Conservation (phyloP, 2,888 invertebrate genomes). For the Syrista parreyssii region DNA sequence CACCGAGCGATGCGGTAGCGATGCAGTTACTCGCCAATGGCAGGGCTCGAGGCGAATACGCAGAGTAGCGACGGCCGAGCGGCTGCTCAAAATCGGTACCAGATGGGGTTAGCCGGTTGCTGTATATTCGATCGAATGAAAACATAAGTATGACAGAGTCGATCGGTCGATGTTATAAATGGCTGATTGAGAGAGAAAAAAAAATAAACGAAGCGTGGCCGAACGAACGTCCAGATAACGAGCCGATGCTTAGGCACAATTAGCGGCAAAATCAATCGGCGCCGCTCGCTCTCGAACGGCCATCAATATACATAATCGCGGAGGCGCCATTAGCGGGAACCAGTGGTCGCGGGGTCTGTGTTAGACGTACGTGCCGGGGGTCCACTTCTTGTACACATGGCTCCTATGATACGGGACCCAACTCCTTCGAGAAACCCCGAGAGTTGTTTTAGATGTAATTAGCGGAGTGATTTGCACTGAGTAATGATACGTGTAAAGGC, state of each 20-base stretch:
- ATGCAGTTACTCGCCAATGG: not conserved
- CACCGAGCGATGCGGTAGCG: not conserved
- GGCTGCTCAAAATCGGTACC: not conserved
- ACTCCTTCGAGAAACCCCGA: not conserved
- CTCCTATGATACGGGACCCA: not conserved
- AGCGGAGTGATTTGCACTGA: constrained; percentile 47
- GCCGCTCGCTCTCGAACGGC: constrained; percentile 29
- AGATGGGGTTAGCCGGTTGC: not conserved
- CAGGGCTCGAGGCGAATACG: not conserved
- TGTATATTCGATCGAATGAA: not conserved
- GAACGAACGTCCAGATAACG: constrained; percentile 39
- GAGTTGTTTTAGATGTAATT: constrained; percentile 50
- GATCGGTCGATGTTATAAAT: not conserved
- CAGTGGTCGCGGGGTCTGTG: constrained; percentile 18
- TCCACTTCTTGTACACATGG: not conserved
- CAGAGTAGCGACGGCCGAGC: not conserved
- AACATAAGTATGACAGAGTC: not conserved
- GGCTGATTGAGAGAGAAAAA: not conserved
- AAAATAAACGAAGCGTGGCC: constrained; percentile 18
- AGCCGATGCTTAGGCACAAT: constrained; percentile 50
- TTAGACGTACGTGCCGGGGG: not conserved
- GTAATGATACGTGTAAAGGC: constrained; percentile 32
- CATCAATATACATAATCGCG: constrained; percentile 54
- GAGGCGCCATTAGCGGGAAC: constrained; percentile 46
- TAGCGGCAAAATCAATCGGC: constrained; percentile 53